Evolutionary conservation across 2,113 vertebrate genomes (phyloP).

Genomic region (Malurus cyaneus): DNA sequence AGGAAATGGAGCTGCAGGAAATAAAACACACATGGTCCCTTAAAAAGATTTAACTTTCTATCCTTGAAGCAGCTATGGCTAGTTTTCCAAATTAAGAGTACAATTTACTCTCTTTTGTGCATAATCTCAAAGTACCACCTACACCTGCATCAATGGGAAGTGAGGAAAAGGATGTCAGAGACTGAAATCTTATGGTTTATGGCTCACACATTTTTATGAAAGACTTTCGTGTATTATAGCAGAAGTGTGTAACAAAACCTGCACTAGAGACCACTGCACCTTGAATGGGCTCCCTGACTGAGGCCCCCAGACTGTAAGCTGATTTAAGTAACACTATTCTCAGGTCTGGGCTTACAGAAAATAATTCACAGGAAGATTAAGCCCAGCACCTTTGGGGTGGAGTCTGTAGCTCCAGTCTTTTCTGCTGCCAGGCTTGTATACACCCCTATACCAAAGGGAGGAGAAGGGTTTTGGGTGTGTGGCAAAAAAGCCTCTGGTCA

Average conservation of each 20-base stretch:
- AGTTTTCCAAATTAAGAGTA: neutral
- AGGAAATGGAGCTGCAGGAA: neutral
- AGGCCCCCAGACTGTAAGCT: neutral
- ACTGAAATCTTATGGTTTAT: neutral
- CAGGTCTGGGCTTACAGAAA: neutral
- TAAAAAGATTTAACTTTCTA: neutral
- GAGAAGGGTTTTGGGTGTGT: neutral
- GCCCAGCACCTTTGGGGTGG: neutral
- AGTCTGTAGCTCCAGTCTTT: neutral
- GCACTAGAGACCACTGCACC: accelerated
- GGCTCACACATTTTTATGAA: neutral
- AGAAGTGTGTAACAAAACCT: neutral
- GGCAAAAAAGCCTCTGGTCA: neutral
- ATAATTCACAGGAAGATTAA: neutral
- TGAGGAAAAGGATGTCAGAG: neutral
- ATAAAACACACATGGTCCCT: neutral
- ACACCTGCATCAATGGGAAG: neutral
- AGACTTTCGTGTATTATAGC: neutral
- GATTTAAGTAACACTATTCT: neutral
- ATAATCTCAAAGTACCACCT: neutral
- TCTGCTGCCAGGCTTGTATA: neutral
- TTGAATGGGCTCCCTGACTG: neutral
- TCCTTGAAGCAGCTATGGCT: neutral
- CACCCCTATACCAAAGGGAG: neutral
- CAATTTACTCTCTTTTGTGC: neutral